phyloP scores from a whole-genome alignment of 2,797 vertebrate genomes.

The Aphelocoma californica region DNA sequence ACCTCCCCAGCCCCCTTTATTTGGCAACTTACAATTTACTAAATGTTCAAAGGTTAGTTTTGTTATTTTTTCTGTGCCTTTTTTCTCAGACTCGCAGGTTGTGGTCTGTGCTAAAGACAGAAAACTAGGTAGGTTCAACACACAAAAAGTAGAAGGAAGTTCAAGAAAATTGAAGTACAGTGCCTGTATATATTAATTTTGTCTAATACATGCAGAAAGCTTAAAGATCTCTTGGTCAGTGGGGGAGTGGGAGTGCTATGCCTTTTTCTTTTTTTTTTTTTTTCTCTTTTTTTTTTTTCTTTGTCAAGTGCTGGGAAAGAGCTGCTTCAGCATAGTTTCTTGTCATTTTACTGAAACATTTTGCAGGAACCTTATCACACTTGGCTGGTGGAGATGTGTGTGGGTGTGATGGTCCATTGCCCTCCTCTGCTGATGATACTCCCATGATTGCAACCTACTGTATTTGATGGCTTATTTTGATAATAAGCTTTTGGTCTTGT shows the following conservation, averaged over 20 bases:
- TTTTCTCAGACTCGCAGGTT: not conserved
- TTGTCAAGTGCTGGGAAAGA: not conserved
- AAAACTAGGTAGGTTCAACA: not conserved
- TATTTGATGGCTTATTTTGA: not conserved
- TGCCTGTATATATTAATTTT: not conserved
- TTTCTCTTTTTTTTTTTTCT: not conserved
- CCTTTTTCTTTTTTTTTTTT: not conserved
- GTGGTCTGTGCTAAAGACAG: not conserved
- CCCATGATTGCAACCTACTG: not conserved
- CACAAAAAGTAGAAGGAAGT: not conserved
- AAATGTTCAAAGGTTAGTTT: not conserved
- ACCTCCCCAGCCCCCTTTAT: not conserved
- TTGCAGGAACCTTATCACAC: not conserved
- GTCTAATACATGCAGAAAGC: not conserved
- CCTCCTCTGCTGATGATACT: not conserved
- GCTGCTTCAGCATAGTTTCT: not conserved
- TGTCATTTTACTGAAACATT: not conserved
- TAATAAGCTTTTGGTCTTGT: not conserved
- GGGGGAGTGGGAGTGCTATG: not conserved
- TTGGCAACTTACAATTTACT: not conserved
- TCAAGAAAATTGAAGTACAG: not conserved
- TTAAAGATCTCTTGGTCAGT: not conserved
- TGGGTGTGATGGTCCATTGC: not conserved
- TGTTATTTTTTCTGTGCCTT: not conserved
- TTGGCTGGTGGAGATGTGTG: not conserved